Evolutionary conservation across 2,797 vertebrate genomes (phyloP), one percentile per base, ranked within the genome.

Genomic region (Leucoraja ocellata): DNA sequence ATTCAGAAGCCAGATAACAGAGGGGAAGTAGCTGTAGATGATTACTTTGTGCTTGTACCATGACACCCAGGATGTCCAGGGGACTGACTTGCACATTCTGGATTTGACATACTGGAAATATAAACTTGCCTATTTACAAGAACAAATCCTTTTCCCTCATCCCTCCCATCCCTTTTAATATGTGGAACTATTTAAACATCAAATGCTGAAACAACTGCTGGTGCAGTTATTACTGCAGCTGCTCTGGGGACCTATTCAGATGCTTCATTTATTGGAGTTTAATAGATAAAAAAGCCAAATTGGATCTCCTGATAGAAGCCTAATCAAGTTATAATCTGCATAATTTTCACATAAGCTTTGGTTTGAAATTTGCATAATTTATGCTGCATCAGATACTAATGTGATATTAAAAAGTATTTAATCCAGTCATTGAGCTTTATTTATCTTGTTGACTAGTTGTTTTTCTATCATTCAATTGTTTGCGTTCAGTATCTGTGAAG

Each of bases 281-380:
- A 97, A 97, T 97, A 97, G 97, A 97, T 97, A 97, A 97, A 96
- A 92, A 97, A 95, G 97, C 96, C 95, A 97, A 97, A 97, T 96
- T 97, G 96, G 96, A 96, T 96, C 96, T 96, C 96, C 96, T 96
- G 96, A 96, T 96, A 97, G 96, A 96, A 96, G 95, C 96, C 96
- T 97, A 97, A 97, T 97, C 96, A 97, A 96, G 96, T 96, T 96
- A 95, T 96, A 96, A 97, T 97, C 96, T 97, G 95, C 97, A 97
- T 97, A 97, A 97, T 97, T 97, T 97, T 95, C 95, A 94, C 95
- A 96, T 97, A 96, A 97, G 94, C 95, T 95, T 95, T 96, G 95
- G 94, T 94, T 95, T 95, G 95, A 96, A 96, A 96, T 96, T 95
- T 95, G 93, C 95, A 95, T 96, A 96, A 97, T 96, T 96, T 96